These are phyloP conservation scores for Megaceryle torquata DNA, from an alignment of 2,113 vertebrate species.

Conservation along the genomic window DNA sequence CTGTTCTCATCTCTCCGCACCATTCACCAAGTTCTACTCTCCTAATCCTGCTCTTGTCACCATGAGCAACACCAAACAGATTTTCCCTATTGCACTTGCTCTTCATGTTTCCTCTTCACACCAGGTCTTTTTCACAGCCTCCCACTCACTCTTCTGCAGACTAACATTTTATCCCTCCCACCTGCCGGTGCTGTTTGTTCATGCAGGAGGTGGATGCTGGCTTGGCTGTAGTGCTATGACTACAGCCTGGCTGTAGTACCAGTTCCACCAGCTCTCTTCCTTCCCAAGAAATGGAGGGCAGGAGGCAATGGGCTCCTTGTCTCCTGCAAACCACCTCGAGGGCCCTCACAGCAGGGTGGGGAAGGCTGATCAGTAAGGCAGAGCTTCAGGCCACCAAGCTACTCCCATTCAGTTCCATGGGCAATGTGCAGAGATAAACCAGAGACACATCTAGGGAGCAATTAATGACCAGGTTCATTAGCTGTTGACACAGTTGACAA, in stretches of 20 bases:
- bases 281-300: background rate
- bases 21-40: background rate
- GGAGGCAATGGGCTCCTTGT: background rate
- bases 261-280: background rate
- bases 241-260: background rate
- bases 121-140: constrained; percentile 37
- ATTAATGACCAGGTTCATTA: background rate
- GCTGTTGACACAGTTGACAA: background rate
- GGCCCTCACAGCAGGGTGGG: rapidly evolving
- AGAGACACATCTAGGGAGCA: rapidly evolving
- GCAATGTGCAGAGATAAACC: background rate
- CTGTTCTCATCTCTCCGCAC: background rate
- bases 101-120: constrained; percentile 26
- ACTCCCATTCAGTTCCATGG: rapidly evolving
- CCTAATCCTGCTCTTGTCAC: background rate
- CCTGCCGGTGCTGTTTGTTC: background rate
- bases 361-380: background rate
- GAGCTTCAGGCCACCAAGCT: background rate
- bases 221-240: background rate
- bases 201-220: background rate
- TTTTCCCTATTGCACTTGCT: background rate
- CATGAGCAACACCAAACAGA: background rate
- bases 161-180: background rate
- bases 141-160: constrained; percentile 36
- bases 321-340: background rate